Percentiles rank a stretch among this genome's conserved stretches.
These are phyloP conservation scores for Cirrhinus mrigala DNA, from an alignment of 2,797 vertebrate genomes.

Conservation along the genomic window DNA sequence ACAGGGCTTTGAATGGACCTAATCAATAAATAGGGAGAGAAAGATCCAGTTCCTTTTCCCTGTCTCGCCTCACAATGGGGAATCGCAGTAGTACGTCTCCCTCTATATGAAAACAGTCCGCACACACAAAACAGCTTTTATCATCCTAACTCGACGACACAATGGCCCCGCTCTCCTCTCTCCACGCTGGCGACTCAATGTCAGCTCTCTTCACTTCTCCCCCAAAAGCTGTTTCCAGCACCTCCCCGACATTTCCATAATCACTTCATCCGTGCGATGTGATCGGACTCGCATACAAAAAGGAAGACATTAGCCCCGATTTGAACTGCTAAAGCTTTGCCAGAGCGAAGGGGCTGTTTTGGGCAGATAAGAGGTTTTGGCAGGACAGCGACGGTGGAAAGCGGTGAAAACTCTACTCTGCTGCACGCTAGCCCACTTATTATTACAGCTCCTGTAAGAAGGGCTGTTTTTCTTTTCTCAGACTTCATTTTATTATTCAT, in stretches of 20 bases:
- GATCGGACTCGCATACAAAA: constrained; percentile 69
- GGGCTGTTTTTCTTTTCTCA: constrained; percentile 34
- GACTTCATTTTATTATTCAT: constrained; percentile 18
- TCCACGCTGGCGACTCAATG: constrained; percentile 60
- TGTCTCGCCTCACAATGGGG: constrained; percentile 50
- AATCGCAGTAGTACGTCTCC: constrained; percentile 53
- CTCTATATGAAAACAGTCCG: constrained; percentile 56
- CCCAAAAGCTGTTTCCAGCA: constrained; percentile 66
- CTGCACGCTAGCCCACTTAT: constrained; percentile 58
- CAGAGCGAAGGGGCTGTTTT: constrained; percentile 67
- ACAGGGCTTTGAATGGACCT: constrained; percentile 41
- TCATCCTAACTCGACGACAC: constrained; percentile 57
- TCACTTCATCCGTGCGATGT: constrained; percentile 72
- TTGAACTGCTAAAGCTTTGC: constrained; percentile 68
- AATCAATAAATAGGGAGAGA: constrained; percentile 54
- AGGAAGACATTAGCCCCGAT: constrained; percentile 71
- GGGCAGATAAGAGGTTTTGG: constrained; percentile 69
- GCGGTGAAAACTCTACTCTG: constrained; percentile 48
- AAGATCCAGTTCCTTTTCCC: constrained; percentile 47
- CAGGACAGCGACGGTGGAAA: constrained; percentile 53
- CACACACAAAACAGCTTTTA: constrained; percentile 60
- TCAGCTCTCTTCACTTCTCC: constrained; percentile 58
- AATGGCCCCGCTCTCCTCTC: constrained; percentile 50
- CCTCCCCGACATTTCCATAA: constrained; percentile 71
- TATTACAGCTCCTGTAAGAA: constrained; percentile 57